Base-by-base conservation (phyloP, 2,888 invertebrate species). In the Andrena camellia region DNA sequence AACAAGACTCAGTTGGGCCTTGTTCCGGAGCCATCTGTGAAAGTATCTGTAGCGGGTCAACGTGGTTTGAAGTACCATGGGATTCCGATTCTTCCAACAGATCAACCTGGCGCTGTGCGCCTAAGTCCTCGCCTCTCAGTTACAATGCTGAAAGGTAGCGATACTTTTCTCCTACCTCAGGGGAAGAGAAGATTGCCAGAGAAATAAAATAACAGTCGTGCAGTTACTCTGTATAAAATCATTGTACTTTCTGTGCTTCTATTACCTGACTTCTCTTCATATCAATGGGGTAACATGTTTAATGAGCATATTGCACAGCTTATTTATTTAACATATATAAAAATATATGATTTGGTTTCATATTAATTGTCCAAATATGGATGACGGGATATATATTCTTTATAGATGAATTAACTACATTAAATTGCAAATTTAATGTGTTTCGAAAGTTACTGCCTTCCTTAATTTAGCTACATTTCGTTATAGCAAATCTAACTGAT, bases 11-110 rank as follows among this genome's bases (percentile, higher is more conserved):
- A 93, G 67, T 92, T 93, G 91, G 90, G 74, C 79, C 89, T 89
- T 68, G 86, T 93, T 84, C 83, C 81, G 79, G 89, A 85, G 73
- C 86, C 92, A 75, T 91, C 92, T 64, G 91, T 93, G 86, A 85
- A 83, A 84, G 81, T 93, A 85, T 90, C 91, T 68, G 86, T 88
- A 73, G 69, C 88, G 77, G 93, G 93, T 88, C 91, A 84, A 75
- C 90, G 88, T 86, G 93, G 93, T 88, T 85, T 93, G 79, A 89
- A 88, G 88, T 92, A 88, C 81, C 91, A 93, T 83, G 92, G 90
- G 76, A 84, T 91, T 78, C 93, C 93, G 75, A 91, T 93, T 84
- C 92, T 93, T 82, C 92, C 93, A 81, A 85, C 83, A 85, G 91
- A 93, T 86, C 91, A 91, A 80, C 92, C 93, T 71, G 92, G 90